Evolutionary conservation across 2,113 vertebrate species (phyloP).

Genomic region (Cyanistes caeruleus): DNA sequence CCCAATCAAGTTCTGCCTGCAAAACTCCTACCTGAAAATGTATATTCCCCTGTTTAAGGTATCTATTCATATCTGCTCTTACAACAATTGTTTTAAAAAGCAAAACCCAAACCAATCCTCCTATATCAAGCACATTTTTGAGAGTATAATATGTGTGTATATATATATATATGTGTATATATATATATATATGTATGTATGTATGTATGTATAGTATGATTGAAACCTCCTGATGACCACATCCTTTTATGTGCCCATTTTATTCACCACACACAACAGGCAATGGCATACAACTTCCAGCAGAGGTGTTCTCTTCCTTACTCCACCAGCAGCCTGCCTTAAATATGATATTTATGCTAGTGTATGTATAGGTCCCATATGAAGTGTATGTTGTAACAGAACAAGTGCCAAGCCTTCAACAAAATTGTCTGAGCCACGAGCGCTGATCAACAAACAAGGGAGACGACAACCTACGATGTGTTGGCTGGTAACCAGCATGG

Average conservation of each 20-base stretch:
- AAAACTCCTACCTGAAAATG: not conserved
- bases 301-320: not conserved
- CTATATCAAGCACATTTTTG: not conserved
- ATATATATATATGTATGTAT: too few species aligned
- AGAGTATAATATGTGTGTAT: not conserved
- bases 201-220: too few species aligned
- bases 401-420: not conserved
- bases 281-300: not conserved
- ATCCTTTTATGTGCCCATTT: not conserved
- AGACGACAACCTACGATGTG: rapidly evolving
- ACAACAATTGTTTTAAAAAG: not conserved
- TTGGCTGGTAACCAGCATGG: not conserved
- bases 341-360: not conserved
- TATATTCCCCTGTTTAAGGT: not conserved
- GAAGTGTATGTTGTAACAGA: not conserved
- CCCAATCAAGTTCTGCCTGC: not conserved
- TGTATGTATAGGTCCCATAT: not conserved
- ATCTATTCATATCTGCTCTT: not conserved
- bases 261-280: not conserved
- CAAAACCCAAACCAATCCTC: not conserved
- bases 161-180: too few species aligned
- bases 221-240: not conserved
- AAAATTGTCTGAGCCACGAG: not conserved
- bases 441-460: not conserved
- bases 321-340: not conserved